Conservation (phyloP, 2,888 invertebrate genomes). For the Cataglyphis cursor region DNA sequence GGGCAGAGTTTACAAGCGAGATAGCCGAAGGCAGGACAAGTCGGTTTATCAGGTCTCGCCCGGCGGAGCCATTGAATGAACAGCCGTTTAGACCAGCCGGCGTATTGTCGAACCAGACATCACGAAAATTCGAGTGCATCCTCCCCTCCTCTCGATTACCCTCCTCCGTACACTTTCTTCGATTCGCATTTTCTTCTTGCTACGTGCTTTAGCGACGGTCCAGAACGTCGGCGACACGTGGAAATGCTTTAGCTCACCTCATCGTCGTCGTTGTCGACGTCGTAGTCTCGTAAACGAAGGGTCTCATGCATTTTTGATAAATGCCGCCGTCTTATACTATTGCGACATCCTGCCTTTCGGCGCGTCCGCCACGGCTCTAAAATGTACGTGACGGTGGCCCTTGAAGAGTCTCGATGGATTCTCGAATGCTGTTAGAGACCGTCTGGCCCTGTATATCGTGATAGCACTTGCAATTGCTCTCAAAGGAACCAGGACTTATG, state of each 20-base stretch:
- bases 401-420: constrained; percentile 58
- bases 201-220: constrained; percentile 19
- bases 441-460: constrained; percentile 27
- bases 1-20: constrained; percentile 78
- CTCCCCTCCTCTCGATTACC: constrained; percentile 17
- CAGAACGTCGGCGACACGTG: constrained; percentile 46
- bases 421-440: constrained; percentile 39
- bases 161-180: constrained; percentile 5
- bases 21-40: constrained; percentile 75
- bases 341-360: constrained; percentile 31
- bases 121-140: constrained; percentile 74
- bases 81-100: constrained; percentile 78
- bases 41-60: constrained; percentile 81
- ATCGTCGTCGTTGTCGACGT: constrained; percentile 51
- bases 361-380: constrained; percentile 10
- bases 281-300: constrained; percentile 51
- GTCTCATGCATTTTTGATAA: constrained; percentile 74
- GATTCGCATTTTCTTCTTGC: constrained; percentile 33
- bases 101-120: constrained; percentile 80
- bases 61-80: constrained; percentile 79
- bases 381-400: constrained; percentile 61
- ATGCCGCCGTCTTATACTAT: constrained; percentile 38
- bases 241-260: constrained; percentile 44
- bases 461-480: constrained; percentile 28
- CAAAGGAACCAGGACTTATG: constrained; percentile 18